Evolutionary conservation across 2,113 vertebrate species (phyloP).

Genomic region (Corydoras sp.): DNA sequence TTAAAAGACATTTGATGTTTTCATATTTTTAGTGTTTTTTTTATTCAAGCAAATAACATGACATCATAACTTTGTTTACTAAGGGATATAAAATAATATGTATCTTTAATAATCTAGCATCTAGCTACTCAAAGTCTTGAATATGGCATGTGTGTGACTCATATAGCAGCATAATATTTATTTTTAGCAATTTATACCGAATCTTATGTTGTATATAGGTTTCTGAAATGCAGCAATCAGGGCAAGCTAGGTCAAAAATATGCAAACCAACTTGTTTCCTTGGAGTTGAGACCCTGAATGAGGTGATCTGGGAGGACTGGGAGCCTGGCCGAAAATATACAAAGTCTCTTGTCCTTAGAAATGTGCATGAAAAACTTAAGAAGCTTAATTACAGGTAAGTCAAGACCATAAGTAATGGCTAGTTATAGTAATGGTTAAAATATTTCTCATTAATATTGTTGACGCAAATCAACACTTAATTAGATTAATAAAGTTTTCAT

Average conservation of each 20-base stretch:
- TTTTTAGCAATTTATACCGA: too few relatives aligned
- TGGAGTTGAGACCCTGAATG: slow-evolving; percentile 74
- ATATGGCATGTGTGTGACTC: background rate
- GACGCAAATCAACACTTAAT: too few relatives aligned
- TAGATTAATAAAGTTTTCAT: too few relatives aligned
- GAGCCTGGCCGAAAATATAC: slow-evolving; percentile 71
- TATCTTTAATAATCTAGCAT: too few relatives aligned
- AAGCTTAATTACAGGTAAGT: slow-evolving; percentile 78
- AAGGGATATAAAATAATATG: too few relatives aligned
- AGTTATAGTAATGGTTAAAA: slow-evolving; percentile 22
- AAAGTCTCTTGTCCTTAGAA: slow-evolving; percentile 77
- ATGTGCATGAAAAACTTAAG: slow-evolving; percentile 72
- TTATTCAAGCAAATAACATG: too few relatives aligned
- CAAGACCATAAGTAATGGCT: slow-evolving; percentile 16
- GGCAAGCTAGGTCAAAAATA: slow-evolving; percentile 40
- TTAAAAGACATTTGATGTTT: too few relatives aligned
- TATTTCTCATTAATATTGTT: background rate
- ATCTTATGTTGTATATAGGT: slow-evolving; percentile 11
- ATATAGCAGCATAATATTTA: too few relatives aligned
- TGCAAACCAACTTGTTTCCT: slow-evolving; percentile 62
- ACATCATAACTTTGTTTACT: too few relatives aligned
- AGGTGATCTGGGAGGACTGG: slow-evolving; percentile 82
- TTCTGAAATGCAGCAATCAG: slow-evolving; percentile 18
- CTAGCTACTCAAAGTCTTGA: too few relatives aligned
- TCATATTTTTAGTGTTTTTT: too few relatives aligned